Percentiles rank a stretch among this genome's conserved stretches.
These are phyloP conservation scores for Itoplectis maculator DNA, from an alignment of 2,888 invertebrate genomes.

Conservation along the genomic window DNA sequence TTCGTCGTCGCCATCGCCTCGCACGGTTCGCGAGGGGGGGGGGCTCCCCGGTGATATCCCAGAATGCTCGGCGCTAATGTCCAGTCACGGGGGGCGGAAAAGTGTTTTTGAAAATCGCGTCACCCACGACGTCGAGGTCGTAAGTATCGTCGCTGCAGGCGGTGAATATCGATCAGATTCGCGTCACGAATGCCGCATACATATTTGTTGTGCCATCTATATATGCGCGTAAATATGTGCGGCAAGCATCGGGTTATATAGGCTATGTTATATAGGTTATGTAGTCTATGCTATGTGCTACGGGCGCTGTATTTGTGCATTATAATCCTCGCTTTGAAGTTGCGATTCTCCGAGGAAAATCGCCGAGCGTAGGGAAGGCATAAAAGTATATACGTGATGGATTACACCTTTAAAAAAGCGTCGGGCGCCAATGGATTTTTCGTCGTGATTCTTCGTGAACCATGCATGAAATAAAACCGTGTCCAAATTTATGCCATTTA, in stretches of 20 bases:
- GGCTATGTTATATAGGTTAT: constrained; percentile 9
- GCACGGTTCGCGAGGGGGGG: background rate
- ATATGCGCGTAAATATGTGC: background rate
- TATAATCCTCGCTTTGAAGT: too few relatives aligned
- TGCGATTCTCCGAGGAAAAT: too few relatives aligned
- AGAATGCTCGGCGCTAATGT: background rate
- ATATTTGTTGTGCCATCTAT: background rate
- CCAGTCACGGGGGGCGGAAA: background rate
- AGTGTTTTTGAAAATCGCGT: background rate
- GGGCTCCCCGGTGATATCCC: constrained; percentile 18
- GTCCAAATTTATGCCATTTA: too few relatives aligned
- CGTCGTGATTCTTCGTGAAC: too few relatives aligned
- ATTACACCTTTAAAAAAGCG: too few relatives aligned
- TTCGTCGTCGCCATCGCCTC: constrained; percentile 38
- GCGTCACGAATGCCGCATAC: constrained; percentile 1
- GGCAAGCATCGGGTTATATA: background rate
- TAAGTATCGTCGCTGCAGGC: constrained; percentile 3
- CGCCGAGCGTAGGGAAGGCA: too few relatives aligned
- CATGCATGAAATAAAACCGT: too few relatives aligned
- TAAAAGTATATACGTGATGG: too few relatives aligned
- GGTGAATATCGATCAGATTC: constrained; percentile 12
- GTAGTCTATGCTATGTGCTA: too few relatives aligned
- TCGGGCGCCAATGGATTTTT: too few relatives aligned
- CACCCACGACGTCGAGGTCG: background rate
- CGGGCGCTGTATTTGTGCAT: too few relatives aligned